phyloP scores from a whole-genome alignment of 2,113 vertebrate species.

The Marmota flaviventris region DNA sequence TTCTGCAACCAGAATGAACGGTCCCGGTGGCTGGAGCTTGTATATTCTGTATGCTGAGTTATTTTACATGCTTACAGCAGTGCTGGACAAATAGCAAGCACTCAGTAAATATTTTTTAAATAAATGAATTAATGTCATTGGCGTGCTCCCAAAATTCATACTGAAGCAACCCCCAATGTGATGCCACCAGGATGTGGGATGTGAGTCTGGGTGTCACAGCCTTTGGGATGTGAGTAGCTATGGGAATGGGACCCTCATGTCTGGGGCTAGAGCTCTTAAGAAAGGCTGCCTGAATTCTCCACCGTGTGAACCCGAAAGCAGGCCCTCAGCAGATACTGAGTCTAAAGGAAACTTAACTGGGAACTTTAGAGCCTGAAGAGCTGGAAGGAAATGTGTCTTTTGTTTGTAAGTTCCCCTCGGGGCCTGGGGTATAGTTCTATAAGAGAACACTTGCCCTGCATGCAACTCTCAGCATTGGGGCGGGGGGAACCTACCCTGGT shows the following conservation, averaged over 20 bases:
- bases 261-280: accelerated
- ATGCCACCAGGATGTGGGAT: too few relatives aligned
- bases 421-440: not conserved
- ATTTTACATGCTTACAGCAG: not conserved
- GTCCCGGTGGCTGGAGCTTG: accelerated
- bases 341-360: not conserved
- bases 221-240: not conserved
- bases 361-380: too few relatives aligned
- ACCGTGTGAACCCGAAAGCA: not conserved
- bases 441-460: not conserved
- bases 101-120: not conserved
- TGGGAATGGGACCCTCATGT: too few relatives aligned
- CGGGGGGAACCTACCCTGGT: accelerated
- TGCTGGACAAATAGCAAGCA: not conserved
- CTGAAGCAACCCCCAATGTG: not conserved
- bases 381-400: not conserved
- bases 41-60: not conserved
- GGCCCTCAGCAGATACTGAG: not conserved
- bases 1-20: not conserved
- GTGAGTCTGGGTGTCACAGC: too few relatives aligned
- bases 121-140: not conserved
- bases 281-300: not conserved
- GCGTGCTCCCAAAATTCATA: not conserved
- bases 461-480: not conserved
- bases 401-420: not conserved